These are phyloP conservation scores for Leptodactylus fuscus DNA, from an alignment of 2,113 vertebrate species.

Conservation along the genomic window DNA sequence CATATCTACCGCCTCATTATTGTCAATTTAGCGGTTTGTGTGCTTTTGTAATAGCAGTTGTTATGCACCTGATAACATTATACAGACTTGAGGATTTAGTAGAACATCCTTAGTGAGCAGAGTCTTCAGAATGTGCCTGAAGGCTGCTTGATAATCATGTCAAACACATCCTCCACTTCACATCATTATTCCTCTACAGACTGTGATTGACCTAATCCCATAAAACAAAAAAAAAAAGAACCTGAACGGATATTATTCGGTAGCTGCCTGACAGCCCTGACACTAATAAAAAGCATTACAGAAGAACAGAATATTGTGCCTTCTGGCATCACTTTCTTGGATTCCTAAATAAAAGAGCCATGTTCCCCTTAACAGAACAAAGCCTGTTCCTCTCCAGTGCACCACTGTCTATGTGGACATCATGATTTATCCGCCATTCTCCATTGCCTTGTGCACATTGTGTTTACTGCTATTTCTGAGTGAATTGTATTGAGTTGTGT, in stretches of 20 bases:
- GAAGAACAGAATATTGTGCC: conserved; percentile 35
- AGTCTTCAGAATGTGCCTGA: conserved; percentile 10
- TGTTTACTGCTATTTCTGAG: background rate
- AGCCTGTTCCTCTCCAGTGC: background rate
- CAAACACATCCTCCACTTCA: background rate
- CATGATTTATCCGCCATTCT: background rate
- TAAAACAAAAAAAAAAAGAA: conserved; percentile 29
- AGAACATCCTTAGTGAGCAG: conserved; percentile 2
- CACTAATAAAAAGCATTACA: conserved; percentile 38
- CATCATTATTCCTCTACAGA: conserved; percentile 2
- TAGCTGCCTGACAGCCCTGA: conserved; percentile 10
- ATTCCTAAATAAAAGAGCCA: conserved; percentile 16
- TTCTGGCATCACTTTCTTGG: conserved; percentile 12
- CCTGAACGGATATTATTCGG: conserved; percentile 6
- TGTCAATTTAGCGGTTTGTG: background rate
- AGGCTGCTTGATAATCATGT: conserved; percentile 26
- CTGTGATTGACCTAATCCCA: conserved; percentile 33
- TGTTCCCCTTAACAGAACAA: conserved; percentile 10
- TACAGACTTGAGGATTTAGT: background rate
- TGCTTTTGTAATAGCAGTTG: background rate
- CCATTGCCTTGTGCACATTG: background rate
- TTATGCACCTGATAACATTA: background rate
- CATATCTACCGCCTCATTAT: background rate
- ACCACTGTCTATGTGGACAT: background rate
- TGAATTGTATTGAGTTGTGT: no score